Percentiles rank a stretch among this genome's conserved stretches.
These are phyloP conservation scores for Drosophila meridionalis DNA, from an alignment of 2,888 invertebrate species.

Conservation along the genomic window DNA sequence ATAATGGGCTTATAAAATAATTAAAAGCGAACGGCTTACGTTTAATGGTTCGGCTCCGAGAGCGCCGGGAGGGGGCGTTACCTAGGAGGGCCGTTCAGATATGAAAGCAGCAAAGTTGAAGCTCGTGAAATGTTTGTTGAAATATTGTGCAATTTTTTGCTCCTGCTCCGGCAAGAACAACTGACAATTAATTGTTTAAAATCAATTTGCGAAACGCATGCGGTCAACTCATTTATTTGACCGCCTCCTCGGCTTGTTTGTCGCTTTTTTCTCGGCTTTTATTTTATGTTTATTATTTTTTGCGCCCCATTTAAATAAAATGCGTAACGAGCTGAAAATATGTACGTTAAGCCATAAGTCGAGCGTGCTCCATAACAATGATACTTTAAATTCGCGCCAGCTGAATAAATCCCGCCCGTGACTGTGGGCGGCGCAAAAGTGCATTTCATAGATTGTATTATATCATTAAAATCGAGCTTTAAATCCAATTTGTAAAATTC, in stretches of 20 bases:
- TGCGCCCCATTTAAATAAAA: constrained; percentile 45
- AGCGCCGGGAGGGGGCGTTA: constrained; percentile 11
- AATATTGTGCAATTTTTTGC: constrained; percentile 42
- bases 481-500: background rate
- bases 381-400: constrained; percentile 15
- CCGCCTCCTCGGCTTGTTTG: constrained; percentile 30
- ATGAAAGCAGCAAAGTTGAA: constrained; percentile 21
- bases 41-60: constrained; percentile 26
- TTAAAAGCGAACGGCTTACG: constrained; percentile 63
- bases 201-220: constrained; percentile 65
- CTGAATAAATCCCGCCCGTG: background rate
- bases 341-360: constrained; percentile 39
- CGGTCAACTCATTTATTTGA: constrained; percentile 63
- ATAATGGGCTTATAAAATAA: constrained; percentile 76
- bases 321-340: constrained; percentile 54
- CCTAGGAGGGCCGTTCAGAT: constrained; percentile 49
- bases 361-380: constrained; percentile 17
- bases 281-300: constrained; percentile 20
- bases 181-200: constrained; percentile 68
- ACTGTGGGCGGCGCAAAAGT: background rate
- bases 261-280: background rate
- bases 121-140: constrained; percentile 49
- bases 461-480: background rate
- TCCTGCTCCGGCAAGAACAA: constrained; percentile 15
- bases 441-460: background rate